Conservation (phyloP, 2,797 vertebrate species). For the Enteromius radiatus region DNA sequence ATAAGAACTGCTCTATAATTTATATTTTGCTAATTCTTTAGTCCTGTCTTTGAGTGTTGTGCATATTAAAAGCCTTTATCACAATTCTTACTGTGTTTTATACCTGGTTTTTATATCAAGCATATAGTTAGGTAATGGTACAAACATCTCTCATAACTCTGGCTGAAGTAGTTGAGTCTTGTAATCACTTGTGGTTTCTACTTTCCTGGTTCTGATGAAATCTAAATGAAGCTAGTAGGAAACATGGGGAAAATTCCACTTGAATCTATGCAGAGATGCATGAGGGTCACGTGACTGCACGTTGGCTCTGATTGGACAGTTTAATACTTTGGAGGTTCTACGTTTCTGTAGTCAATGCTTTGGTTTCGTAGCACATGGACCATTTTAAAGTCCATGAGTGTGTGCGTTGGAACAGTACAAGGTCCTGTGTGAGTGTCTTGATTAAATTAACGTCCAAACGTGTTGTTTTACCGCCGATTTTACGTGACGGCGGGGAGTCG, state of each 20-base stretch:
- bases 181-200: conserved; percentile 3
- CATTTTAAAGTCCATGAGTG: background rate
- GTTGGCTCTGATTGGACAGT: conserved; percentile 28
- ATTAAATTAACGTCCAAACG: background rate
- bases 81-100: background rate
- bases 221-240: background rate
- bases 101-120: background rate
- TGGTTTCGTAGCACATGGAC: background rate
- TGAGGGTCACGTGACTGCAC: conserved; percentile 41
- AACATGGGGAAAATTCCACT: conserved; percentile 38
- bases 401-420: background rate
- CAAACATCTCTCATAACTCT: background rate
- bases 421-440: background rate
- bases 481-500: conserved; percentile 68
- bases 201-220: conserved; percentile 5
- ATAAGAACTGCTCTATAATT: conserved; percentile 45
- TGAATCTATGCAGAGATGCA: conserved; percentile 55
- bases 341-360: conserved; percentile 34
- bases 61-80: conserved; percentile 49
- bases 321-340: conserved; percentile 26
- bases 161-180: background rate
- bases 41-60: conserved; percentile 35
- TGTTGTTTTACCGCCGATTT: conserved; percentile 8
- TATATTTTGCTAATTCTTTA: conserved; percentile 54
- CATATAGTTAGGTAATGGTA: background rate